These are phyloP conservation scores for Porphyrio hochstetteri DNA, from an alignment of 2,113 vertebrate genomes.

Conservation along the genomic window DNA sequence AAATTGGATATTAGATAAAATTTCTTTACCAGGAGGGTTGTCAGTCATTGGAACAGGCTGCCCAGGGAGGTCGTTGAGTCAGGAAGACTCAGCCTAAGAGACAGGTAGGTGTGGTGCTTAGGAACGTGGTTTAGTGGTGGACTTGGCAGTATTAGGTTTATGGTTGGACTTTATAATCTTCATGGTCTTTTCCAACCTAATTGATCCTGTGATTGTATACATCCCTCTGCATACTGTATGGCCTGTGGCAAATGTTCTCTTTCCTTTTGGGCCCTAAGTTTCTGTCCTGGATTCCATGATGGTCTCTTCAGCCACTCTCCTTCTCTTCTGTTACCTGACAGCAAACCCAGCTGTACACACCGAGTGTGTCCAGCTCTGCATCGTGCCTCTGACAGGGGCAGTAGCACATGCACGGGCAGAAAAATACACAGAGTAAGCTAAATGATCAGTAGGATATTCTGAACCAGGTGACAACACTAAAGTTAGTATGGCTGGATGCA, in stretches of 20 bases:
- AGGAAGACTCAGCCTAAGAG: too few species aligned
- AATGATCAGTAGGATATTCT: background rate
- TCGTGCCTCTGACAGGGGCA: background rate
- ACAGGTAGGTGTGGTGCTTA: too few species aligned
- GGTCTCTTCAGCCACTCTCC: background rate
- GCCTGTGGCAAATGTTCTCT: background rate
- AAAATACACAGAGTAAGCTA: background rate
- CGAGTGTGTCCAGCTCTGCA: background rate
- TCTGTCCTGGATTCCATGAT: background rate
- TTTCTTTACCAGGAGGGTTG: too few species aligned
- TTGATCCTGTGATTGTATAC: too few species aligned
- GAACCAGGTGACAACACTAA: background rate
- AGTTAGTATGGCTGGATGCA: background rate
- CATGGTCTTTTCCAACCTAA: too few species aligned
- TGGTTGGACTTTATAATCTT: too few species aligned
- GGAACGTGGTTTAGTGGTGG: too few species aligned
- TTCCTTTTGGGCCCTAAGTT: background rate
- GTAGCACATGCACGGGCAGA: background rate
- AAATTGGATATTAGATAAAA: too few species aligned
- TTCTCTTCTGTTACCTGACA: background rate
- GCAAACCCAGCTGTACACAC: background rate
- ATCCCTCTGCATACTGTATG: rapidly evolving
- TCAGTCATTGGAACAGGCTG: too few species aligned
- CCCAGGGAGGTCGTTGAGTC: too few species aligned
- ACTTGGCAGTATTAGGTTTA: too few species aligned